Base-by-base conservation (phyloP, 2,797 vertebrate species). In the Phalanger gymnotis region DNA sequence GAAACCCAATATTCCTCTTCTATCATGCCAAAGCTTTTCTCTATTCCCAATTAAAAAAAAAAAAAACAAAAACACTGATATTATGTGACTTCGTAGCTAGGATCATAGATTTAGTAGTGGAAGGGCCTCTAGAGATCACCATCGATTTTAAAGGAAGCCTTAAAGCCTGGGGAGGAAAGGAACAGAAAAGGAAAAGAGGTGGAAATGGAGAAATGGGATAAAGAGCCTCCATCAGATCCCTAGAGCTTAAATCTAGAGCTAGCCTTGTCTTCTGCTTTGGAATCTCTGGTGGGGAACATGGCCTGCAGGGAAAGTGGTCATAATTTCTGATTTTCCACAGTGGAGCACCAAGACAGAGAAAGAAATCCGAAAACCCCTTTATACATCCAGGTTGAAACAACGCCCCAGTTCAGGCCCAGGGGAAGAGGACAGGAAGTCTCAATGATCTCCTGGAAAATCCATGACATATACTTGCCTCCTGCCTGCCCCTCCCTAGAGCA, bases 301-400 rank as follows among this genome's bases (percentile, higher is more conserved):
- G 40, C 7, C 73, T 81, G 73, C 7, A 81, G 73, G 40, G n/a
- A 87, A 87, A 51, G 73, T 87, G 31, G 40, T 22, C 73, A 31
- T 90, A 30, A 90, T 54, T 90, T 90, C 90, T 90, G 34, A 90
- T 54, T 90, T 53, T 90, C 90, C 90, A 90, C 30, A 9, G 5
- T 16, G 30, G 30, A 53, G 30, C 53, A 53, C 53, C 30, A 53
- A 90, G 90, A n/a, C 31, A 90, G 30, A 34, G 53, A 31, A 12
- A 90, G 28, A 90, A 90, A 54, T 31, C 28, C 30, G 90, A 90
- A 90, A 90, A 28, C 51, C 28, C 51, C 51, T 53, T 54, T n/a
- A 90, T 47, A 90, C 90, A 90, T 90, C 52, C 90, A 54, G 51
- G 31, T 54, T 53, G 90, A 54, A 90, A 90, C 90, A 90, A 90